These are phyloP conservation scores for Urosaurus nigricauda DNA, from an alignment of 2,797 vertebrate species.

Conservation along the genomic window DNA sequence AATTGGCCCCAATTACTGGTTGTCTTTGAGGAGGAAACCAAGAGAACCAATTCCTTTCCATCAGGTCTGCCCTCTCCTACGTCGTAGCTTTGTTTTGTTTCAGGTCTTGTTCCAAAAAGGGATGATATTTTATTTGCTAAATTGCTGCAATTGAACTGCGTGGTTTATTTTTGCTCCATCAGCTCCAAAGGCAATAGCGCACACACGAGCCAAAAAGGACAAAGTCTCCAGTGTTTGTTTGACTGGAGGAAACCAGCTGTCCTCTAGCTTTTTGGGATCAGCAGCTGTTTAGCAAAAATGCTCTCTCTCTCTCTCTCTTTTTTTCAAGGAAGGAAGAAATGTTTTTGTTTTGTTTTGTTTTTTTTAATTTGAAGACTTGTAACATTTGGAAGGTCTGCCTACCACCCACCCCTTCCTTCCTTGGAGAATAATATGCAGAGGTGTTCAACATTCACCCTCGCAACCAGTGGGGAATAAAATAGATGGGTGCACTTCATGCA, in stretches of 20 bases:
- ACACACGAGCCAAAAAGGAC: background rate
- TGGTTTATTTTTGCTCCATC: background rate
- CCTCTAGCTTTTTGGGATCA: constrained; percentile 32
- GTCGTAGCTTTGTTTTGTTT: background rate
- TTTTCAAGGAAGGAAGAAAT: constrained; percentile 18
- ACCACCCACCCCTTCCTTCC: background rate
- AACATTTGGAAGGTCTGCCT: constrained; percentile 35
- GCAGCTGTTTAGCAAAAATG: constrained; percentile 24
- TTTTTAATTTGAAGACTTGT: constrained; percentile 29
- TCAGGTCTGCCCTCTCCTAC: background rate
- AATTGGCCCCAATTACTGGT: background rate
- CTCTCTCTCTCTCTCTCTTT: background rate
- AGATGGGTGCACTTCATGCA: background rate
- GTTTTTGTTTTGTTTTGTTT: too few species aligned
- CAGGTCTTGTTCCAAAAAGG: constrained; percentile 28
- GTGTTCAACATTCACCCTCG: background rate
- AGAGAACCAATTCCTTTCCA: background rate
- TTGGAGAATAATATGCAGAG: background rate
- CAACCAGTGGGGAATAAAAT: constrained; percentile 6
- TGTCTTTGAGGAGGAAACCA: too few species aligned
- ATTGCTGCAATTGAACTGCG: background rate
- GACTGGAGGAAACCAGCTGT: constrained; percentile 49
- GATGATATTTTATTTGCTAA: background rate
- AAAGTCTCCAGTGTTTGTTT: constrained; percentile 27
- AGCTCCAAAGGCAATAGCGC: constrained; percentile 1